A percentile compares a stretch with the other conserved stretches of the same genome.
phyloP scores from a whole-genome alignment of 2,113 vertebrate species.

The Nesoenas mayeri region DNA sequence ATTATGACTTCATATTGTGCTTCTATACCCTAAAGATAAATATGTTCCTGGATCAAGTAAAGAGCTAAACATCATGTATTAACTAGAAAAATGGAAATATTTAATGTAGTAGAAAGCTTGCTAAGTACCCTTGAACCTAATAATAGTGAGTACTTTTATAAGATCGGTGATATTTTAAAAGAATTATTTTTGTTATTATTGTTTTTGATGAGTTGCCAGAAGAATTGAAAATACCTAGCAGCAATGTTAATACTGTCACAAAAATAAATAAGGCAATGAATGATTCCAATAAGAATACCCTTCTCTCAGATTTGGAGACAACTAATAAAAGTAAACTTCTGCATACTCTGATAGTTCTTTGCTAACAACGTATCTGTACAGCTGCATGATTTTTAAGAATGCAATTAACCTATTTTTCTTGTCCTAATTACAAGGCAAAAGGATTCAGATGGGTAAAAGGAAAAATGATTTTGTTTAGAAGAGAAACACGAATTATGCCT shows the following conservation, averaged over 20 bases:
- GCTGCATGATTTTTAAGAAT: background rate
- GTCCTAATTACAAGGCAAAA: conserved; percentile 10
- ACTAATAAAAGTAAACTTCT: background rate
- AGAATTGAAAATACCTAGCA: background rate
- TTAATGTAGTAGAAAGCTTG: background rate
- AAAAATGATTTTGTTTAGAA: conserved; percentile 17
- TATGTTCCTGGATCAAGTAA: background rate
- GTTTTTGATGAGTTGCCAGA: background rate
- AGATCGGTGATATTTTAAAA: background rate
- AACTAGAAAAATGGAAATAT: background rate
- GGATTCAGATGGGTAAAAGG: background rate
- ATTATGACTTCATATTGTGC: background rate
- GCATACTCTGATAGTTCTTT: background rate
- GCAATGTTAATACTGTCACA: background rate
- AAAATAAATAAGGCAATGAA: background rate
- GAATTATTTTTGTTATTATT: background rate
- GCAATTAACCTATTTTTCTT: conserved; percentile 24
- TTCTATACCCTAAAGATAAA: background rate
- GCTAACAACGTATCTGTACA: background rate
- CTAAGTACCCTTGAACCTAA: background rate
- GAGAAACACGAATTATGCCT: background rate
- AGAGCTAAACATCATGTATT: background rate
- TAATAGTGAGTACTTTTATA: background rate
- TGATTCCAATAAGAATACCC: background rate
- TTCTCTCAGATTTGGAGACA: background rate